These are phyloP conservation scores for Drosophila subobscura DNA, from an alignment of 1,140 invertebrate genomes.

Conservation along the genomic window DNA sequence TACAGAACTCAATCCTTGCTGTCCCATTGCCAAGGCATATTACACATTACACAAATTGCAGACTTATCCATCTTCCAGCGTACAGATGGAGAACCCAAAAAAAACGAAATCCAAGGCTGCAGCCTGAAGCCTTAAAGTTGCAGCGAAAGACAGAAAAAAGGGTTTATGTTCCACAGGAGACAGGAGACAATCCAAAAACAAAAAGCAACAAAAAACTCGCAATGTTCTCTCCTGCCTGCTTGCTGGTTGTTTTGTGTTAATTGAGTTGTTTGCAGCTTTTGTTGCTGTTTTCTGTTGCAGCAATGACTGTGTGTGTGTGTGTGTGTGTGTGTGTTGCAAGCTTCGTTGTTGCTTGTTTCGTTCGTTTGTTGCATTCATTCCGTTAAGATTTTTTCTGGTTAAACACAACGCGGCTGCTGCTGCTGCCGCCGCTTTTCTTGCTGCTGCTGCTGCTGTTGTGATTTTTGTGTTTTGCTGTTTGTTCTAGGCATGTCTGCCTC, in stretches of 20 bases:
- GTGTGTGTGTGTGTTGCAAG: conserved; percentile 24
- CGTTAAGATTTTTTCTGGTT: conserved; percentile 42
- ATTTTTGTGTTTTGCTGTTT: conserved; percentile 51
- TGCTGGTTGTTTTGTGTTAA: conserved; percentile 61
- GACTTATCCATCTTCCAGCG: no score
- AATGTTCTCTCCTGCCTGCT: conserved; percentile 31
- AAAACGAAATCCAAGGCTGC: no score
- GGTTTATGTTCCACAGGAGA: no score
- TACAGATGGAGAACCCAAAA: no score
- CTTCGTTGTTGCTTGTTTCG: conserved; percentile 30
- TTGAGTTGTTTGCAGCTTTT: conserved; percentile 67
- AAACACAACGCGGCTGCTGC: conserved; percentile 20
- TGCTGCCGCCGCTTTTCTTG: conserved; percentile 8
- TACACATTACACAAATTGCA: no score
- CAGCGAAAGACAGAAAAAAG: no score
- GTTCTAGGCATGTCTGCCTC: conserved; percentile 32
- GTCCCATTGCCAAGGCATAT: no score
- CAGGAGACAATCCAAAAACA: neutral
- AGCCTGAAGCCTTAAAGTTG: no score
- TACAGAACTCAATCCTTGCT: no score
- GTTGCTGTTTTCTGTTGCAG: conserved; percentile 44
- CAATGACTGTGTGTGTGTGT: conserved; percentile 19
- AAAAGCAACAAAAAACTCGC: conserved; percentile 16
- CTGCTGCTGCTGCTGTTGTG: conserved; percentile 16
- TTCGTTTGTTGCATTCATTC: conserved; percentile 52